Conservation (phyloP, 2,797 vertebrate species). For the Xenentodon cancila region DNA sequence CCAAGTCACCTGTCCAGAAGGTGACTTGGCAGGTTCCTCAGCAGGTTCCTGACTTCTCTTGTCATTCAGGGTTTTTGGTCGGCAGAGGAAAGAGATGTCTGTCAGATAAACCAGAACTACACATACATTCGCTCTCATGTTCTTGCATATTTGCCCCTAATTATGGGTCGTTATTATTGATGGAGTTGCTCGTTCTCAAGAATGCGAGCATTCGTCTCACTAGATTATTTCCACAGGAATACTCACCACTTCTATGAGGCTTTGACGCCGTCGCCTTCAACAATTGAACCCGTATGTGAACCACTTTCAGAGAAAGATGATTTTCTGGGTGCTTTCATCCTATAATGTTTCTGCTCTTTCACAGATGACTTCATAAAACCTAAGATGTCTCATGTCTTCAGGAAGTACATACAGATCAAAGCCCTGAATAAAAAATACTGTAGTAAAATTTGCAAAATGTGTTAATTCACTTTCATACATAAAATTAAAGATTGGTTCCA, state of each 20-base stretch:
- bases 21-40: too few species aligned
- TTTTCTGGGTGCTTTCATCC: not conserved
- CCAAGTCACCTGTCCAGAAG: too few species aligned
- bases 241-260: too few species aligned
- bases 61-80: too few species aligned
- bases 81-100: not conserved
- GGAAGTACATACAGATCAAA: not conserved
- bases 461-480: too few species aligned
- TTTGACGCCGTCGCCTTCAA: too few species aligned
- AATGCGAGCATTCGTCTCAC: not conserved
- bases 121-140: not conserved
- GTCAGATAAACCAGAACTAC: too few species aligned
- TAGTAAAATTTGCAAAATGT: too few species aligned
- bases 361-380: not conserved
- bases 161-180: not conserved
- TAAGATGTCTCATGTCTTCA: not conserved
- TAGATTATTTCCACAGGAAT: constrained; percentile 15
- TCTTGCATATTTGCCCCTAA: constrained; percentile 13
- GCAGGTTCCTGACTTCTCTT: too few species aligned
- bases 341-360: not conserved
- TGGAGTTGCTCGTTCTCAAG: not conserved
- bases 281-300: too few species aligned
- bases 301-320: not conserved
- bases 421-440: too few species aligned
- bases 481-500: too few species aligned